phyloP scores from a whole-genome alignment of 2,113 vertebrate genomes.

The Nematolebias whitei region DNA sequence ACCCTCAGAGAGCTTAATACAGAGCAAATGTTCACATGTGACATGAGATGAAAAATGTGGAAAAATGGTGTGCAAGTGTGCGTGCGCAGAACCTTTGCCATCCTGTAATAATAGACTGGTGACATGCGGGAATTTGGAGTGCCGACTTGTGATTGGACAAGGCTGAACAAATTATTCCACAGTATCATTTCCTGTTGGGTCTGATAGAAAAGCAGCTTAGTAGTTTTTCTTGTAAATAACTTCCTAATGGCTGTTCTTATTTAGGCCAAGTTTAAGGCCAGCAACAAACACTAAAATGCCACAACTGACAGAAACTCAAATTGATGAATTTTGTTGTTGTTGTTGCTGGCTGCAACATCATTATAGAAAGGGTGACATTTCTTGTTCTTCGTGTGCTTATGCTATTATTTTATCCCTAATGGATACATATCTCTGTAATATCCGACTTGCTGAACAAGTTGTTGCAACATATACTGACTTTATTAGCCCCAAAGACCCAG shows the following conservation, averaged over 20 bases:
- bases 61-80: constrained; percentile 31
- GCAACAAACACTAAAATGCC: constrained; percentile 9
- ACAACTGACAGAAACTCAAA: neutral
- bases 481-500: neutral
- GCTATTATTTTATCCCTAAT: constrained; percentile 6
- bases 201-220: constrained; percentile 9
- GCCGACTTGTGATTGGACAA: constrained; percentile 41
- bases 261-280: neutral
- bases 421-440: neutral
- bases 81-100: constrained; percentile 20
- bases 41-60: constrained; percentile 68
- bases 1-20: constrained; percentile 68
- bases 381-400: neutral
- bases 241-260: constrained; percentile 9
- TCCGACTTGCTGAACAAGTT: neutral
- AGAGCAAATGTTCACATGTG: constrained; percentile 73
- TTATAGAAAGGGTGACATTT: neutral
- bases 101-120: constrained; percentile 45
- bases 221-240: constrained; percentile 12
- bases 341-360: neutral
- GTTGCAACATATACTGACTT: neutral
- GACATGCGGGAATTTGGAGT: constrained; percentile 51
- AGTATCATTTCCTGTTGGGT: constrained; percentile 41
- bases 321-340: constrained; percentile 12
- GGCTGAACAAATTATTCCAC: constrained; percentile 41